phyloP scores from a whole-genome alignment of 2,113 vertebrate genomes.

The Lasiurus borealis region DNA sequence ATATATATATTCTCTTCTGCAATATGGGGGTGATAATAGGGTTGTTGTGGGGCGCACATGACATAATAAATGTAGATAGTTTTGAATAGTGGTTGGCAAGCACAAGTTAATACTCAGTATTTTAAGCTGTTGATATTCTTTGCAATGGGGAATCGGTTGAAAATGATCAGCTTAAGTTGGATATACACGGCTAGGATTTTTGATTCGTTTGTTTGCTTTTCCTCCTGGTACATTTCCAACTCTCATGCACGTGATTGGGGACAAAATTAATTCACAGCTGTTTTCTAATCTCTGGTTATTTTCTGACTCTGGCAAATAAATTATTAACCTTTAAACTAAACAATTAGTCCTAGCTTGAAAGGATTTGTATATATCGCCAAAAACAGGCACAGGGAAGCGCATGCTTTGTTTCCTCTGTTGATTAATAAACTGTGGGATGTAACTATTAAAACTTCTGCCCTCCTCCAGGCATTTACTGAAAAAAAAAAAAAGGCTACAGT shows the following conservation, averaged over 20 bases:
- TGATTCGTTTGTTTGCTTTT: slow-evolving; percentile 9
- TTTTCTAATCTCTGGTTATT: slow-evolving; percentile 78
- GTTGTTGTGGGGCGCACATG: neutral
- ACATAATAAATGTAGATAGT: neutral
- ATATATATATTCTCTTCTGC: neutral
- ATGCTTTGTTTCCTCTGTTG: slow-evolving; percentile 74
- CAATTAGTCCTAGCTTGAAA: slow-evolving; percentile 64
- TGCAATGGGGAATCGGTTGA: neutral
- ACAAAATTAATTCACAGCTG: slow-evolving; percentile 72
- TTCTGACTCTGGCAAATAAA: slow-evolving; percentile 74
- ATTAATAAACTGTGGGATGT: slow-evolving; percentile 51
- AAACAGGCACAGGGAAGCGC: slow-evolving; percentile 51
- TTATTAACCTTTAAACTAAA: slow-evolving; percentile 76
- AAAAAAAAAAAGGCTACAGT: neutral
- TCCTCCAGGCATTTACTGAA: slow-evolving; percentile 5
- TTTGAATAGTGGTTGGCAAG: neutral
- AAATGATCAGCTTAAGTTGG: neutral
- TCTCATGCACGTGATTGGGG: slow-evolving; percentile 38
- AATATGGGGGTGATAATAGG: neutral
- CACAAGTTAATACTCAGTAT: neutral
- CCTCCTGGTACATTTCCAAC: slow-evolving; percentile 63
- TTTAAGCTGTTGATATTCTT: neutral
- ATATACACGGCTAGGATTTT: slow-evolving; percentile 13
- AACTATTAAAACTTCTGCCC: slow-evolving; percentile 28
- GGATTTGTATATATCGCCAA: slow-evolving; percentile 55